These are phyloP conservation scores for Paracyclopina nana DNA, from an alignment of 1,140 invertebrate genomes.

Conservation along the genomic window DNA sequence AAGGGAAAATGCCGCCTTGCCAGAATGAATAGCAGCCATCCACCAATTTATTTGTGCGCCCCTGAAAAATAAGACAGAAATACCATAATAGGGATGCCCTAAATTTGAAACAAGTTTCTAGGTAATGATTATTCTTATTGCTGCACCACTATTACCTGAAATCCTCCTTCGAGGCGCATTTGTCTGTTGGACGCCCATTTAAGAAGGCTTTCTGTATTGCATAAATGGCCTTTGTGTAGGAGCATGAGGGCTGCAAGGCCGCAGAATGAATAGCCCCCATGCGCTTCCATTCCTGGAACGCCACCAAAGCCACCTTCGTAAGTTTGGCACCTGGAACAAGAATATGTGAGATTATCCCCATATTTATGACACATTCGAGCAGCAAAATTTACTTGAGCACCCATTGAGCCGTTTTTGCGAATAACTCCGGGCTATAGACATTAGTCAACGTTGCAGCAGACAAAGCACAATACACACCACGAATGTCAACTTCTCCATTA, in stretches of 20 bases:
- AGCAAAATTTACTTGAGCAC: constrained; percentile 7
- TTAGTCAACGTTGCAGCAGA: constrained; percentile 72
- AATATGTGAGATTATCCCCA: not conserved
- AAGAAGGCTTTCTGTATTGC: constrained; percentile 46
- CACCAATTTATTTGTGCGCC: constrained; percentile 91
- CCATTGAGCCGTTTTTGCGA: constrained; percentile 72
- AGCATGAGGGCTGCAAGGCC: constrained; percentile 68
- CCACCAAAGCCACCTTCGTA: constrained; percentile 97
- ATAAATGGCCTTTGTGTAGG: constrained; percentile 52
- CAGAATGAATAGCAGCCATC: constrained; percentile 98
- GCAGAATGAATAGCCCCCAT: constrained; percentile 96
- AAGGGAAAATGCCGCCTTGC: constrained; percentile 76
- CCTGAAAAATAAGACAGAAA: too few species aligned
- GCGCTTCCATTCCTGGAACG: constrained; percentile 82
- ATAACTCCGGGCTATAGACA: constrained; percentile 49
- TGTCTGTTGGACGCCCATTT: constrained; percentile 71
- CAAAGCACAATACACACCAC: constrained; percentile 85
- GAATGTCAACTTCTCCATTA: constrained; percentile 84
- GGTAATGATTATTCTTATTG: too few species aligned
- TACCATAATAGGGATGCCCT: not conserved
- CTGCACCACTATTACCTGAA: too few species aligned
- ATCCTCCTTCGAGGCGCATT: constrained; percentile 75
- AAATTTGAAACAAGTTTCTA: not conserved
- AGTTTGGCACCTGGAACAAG: constrained; percentile 55
- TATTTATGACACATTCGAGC: not conserved